Evolutionary conservation across 92 coral and sea anemone genomes (phyloP).

Genomic region (Actinostola sp.): DNA sequence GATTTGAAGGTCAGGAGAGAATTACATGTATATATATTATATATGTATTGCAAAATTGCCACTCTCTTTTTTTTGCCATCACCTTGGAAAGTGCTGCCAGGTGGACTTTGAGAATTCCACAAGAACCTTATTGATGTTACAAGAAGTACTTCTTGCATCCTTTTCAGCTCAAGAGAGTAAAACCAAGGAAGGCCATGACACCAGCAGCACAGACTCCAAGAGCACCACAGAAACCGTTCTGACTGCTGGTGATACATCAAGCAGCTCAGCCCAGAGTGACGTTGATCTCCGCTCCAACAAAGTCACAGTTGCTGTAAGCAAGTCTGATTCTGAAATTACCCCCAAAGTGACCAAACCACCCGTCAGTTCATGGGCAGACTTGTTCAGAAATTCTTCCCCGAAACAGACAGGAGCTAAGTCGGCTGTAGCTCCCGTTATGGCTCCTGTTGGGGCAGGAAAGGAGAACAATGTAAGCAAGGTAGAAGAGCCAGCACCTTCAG

Average conservation of each 20-base stretch:
- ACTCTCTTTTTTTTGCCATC: too few relatives aligned
- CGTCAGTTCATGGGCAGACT: constrained; percentile 82
- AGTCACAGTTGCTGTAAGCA: not conserved
- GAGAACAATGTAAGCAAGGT: constrained; percentile 22
- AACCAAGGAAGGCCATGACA: constrained; percentile 23
- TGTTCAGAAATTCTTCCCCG: constrained; percentile 71
- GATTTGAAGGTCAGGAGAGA: too few relatives aligned
- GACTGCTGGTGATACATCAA: constrained; percentile 55
- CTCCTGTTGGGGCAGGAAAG: constrained; percentile 16
- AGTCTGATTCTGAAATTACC: not conserved
- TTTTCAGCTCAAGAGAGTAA: constrained; percentile 21
- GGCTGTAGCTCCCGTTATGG: constrained; percentile 15
- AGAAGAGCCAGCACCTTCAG: constrained; percentile 48
- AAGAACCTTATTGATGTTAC: too few relatives aligned
- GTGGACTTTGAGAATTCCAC: too few relatives aligned
- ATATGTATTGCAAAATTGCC: too few relatives aligned
- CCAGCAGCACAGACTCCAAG: constrained; percentile 43
- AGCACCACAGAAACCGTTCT: constrained; percentile 33
- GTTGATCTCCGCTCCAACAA: constrained; percentile 42
- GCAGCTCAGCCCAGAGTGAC: constrained; percentile 71
- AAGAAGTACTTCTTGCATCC: not conserved
- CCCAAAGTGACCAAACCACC: constrained; percentile 18
- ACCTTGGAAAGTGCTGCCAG: too few relatives aligned
- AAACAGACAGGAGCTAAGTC: constrained; percentile 47
- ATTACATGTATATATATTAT: too few relatives aligned